Percentiles rank a stretch among this genome's conserved stretches.
Evolutionary conservation across 2,888 invertebrate genomes (phyloP).

Genomic region (Cacoxenus indagator): DNA sequence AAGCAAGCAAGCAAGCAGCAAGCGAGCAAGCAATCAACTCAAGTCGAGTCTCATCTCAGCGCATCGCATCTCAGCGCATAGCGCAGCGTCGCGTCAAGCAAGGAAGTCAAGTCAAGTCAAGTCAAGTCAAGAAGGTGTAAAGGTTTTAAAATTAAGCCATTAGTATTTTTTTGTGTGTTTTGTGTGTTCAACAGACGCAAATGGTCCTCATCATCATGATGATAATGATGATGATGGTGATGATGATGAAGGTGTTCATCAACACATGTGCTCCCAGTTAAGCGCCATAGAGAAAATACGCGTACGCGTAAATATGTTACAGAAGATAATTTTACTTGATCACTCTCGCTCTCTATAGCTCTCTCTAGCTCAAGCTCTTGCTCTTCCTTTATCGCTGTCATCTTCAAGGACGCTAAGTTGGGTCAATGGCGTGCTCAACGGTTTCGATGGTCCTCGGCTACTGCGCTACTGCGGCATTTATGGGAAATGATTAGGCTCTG

Average conservation of each 20-base stretch:
- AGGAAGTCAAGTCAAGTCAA: not conserved
- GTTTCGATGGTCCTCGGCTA: constrained; percentile 7
- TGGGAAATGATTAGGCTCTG: constrained; percentile 57
- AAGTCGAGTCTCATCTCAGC: not conserved
- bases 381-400: not conserved
- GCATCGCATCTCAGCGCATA: not conserved
- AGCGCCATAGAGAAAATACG: constrained; percentile 53
- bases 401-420: not conserved
- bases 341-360: too few species aligned
- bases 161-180: constrained; percentile 35
- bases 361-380: not conserved
- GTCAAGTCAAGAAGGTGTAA: constrained; percentile 36
- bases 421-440: constrained; percentile 20
- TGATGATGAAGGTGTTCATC: not conserved
- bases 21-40: not conserved
- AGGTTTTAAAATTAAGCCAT: constrained; percentile 64
- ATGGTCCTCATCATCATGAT: too few species aligned
- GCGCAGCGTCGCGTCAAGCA: too few species aligned
- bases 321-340: too few species aligned
- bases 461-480: not conserved
- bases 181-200: not conserved
- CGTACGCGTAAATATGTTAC: too few species aligned
- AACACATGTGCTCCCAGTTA: constrained; percentile 51
- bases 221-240: too few species aligned
- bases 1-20: not conserved